These are phyloP conservation scores for Galeopterus variegatus DNA, from an alignment of 2,113 vertebrate genomes.

Conservation along the genomic window DNA sequence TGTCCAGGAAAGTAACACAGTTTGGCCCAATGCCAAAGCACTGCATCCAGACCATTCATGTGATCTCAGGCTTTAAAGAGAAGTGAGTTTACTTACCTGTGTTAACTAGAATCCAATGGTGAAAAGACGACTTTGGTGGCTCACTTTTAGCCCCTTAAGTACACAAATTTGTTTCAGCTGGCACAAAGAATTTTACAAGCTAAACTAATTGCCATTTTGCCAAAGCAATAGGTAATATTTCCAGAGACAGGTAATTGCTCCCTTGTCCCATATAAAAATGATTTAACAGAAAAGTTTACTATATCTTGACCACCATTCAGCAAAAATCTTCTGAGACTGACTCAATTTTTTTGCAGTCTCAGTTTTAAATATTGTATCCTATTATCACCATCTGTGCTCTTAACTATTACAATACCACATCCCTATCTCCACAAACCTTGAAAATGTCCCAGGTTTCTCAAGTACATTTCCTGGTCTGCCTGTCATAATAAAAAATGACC, in stretches of 20 bases:
- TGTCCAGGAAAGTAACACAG: background rate
- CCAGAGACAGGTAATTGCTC: background rate
- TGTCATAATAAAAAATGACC: background rate
- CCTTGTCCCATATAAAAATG: background rate
- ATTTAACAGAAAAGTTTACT: background rate
- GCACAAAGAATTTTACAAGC: background rate
- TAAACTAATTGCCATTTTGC: conserved; percentile 36
- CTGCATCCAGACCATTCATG: background rate
- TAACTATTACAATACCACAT: background rate
- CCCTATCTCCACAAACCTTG: background rate
- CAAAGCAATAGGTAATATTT: conserved; percentile 10
- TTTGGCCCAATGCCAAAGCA: background rate
- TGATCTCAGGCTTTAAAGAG: background rate
- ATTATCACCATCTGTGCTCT: background rate
- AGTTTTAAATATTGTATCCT: background rate
- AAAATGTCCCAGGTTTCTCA: background rate
- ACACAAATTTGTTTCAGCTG: background rate
- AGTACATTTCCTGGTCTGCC: background rate
- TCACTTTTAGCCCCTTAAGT: background rate
- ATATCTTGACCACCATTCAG: background rate
- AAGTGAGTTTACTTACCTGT: background rate
- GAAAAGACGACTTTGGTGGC: background rate
- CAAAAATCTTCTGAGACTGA: background rate
- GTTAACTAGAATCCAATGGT: background rate
- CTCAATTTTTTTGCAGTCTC: background rate